Evolutionary conservation across 64 coral and sea anemone genomes (phyloP), one percentile per base, ranked within the genome.

Genomic region (Orbicella faveolata): DNA sequence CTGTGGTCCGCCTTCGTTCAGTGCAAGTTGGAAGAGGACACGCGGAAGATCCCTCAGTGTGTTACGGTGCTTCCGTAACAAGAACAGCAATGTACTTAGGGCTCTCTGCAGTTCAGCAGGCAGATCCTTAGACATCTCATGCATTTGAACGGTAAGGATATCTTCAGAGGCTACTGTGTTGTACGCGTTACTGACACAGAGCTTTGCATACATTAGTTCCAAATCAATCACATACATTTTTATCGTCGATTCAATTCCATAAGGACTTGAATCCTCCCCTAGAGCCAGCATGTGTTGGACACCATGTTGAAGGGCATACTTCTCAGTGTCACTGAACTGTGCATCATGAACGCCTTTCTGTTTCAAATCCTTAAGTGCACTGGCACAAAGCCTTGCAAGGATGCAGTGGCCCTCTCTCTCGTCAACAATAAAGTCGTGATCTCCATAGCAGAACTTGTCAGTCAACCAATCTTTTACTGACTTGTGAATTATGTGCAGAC

Each of bases 381-480:
- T 51, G 30, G 35, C 20, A 78, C 74, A 88, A 37, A 63, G 15
- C 1, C 52, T 36, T 34, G 74, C 52, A 88, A 88, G 72, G 23
- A 88, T 77, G 15, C 33, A 20, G n/a, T 77, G 69, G 35, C 87
- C 34, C 65, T 62, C 15, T 23, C 53, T 65, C 25, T 54, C 30
- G 66, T 77, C 75, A n/a, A 88, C 52, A 36, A 14, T 19, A 59
- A 88, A 88, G 19, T 88, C 86, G 19, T 88, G 72, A 10, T 88
- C 52, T 75, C 66, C 61, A 41, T 86, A 67, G 6, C 26, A 52
- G 14, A 17, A 54, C 57, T 61, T 75, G 59, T 15, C 55, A 11
- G 54, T 88, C 74, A 88, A 78, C 74, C 74, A 88, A 36, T 88
- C 87, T 62, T 63, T 61, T 11, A 77, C 74, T 8, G 87, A 39